phyloP scores from a whole-genome alignment of 2,888 invertebrate species.

The Drosophila infuscata region DNA sequence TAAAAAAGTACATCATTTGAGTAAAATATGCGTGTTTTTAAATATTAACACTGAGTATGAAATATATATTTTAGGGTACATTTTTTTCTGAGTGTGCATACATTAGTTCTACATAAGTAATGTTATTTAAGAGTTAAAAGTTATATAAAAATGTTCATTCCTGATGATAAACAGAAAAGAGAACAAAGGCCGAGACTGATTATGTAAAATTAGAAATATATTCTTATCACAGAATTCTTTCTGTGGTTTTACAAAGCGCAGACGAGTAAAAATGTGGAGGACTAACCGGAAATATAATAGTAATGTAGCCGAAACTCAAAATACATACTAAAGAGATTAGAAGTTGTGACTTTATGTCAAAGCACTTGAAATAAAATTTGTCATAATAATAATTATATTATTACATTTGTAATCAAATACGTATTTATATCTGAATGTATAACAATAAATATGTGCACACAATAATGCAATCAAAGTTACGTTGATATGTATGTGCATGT shows the following conservation, averaged over 20 bases:
- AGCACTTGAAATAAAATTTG: not conserved
- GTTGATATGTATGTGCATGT: not conserved
- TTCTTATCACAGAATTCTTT: not conserved
- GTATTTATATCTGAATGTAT: not conserved
- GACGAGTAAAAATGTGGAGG: not conserved
- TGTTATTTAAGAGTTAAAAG: not conserved
- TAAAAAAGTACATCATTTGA: too few relatives aligned
- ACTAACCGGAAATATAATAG: not conserved
- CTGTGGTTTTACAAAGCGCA: not conserved
- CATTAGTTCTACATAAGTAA: not conserved
- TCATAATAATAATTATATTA: not conserved
- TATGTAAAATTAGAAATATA: not conserved
- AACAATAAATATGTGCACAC: not conserved
- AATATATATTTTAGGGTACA: slow-evolving; percentile 8
- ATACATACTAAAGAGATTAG: not conserved
- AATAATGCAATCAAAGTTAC: not conserved
- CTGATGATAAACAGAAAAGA: not conserved
- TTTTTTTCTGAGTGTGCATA: not conserved
- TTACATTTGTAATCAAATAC: not conserved
- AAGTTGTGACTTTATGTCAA: not conserved
- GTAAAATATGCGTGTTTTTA: not conserved
- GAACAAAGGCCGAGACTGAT: slow-evolving; percentile 2
- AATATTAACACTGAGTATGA: slow-evolving; percentile 2
- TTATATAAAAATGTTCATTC: not conserved
- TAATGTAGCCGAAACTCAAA: not conserved